Conservation (phyloP, 1,140 invertebrate species). For the Dinothrombium tinctorium region DNA sequence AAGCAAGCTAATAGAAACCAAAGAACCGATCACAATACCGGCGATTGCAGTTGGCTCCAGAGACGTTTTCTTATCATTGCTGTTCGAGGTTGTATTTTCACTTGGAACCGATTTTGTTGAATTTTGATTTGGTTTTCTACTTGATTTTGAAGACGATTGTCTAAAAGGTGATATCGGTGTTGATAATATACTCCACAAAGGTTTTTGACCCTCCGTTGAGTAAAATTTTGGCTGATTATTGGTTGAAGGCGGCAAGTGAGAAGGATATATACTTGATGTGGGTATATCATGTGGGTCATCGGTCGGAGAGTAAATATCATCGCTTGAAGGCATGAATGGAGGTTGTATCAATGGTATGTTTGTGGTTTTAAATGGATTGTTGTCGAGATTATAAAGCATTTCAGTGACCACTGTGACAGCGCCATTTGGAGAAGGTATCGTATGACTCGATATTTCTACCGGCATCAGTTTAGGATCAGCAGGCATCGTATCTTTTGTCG, state of each 20-base stretch:
- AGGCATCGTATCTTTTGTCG: too few relatives aligned
- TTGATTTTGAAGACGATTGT: neutral
- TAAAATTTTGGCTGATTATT: neutral
- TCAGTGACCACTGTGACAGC: slow-evolving; percentile 5
- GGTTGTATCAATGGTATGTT: neutral
- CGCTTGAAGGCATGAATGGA: neutral
- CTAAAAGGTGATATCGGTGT: neutral
- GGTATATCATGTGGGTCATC: neutral
- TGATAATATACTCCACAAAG: neutral
- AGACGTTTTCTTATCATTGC: neutral
- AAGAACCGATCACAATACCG: slow-evolving; percentile 31
- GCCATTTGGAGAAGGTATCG: slow-evolving; percentile 2
- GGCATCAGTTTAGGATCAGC: neutral
- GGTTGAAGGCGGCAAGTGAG: neutral
- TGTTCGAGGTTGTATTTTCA: neutral
- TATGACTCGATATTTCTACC: slow-evolving; percentile 2
- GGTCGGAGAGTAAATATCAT: neutral
- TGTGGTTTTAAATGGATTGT: slow-evolving; percentile 5
- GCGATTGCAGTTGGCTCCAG: slow-evolving; percentile 4
- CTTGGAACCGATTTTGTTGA: neutral
- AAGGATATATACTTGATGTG: neutral
- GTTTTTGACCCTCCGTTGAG: too few relatives aligned
- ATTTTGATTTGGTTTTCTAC: neutral
- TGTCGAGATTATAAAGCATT: slow-evolving; percentile 5
- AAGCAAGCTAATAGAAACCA: slow-evolving; percentile 9